Base-by-base conservation (phyloP, 2,797 vertebrate species). In the Cygnus olor region DNA sequence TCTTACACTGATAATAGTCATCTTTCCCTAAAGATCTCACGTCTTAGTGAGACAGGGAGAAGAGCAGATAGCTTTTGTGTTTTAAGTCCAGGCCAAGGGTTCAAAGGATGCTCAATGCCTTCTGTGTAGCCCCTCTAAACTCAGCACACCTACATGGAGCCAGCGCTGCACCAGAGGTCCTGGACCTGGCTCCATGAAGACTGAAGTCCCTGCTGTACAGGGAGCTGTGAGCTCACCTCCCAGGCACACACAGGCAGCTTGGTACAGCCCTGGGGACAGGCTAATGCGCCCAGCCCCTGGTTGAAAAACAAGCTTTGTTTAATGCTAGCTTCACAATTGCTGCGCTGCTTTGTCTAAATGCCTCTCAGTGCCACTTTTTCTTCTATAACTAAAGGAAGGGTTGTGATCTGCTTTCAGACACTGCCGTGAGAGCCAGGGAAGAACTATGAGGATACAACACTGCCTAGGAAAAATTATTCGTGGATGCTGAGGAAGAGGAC, bases 91-190 rank as follows among this genome's bases (percentile, higher is more conserved):
- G 38, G 28, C 32, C 28, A 28, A 89, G 36, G 21, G 36, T 47
- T 78, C 57, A 80, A 71, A 36, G 32, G 36, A 88, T 17, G 22
- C 27, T n/a, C 25, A 32, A 15, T 24, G 16, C n/a, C 40, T 85
- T 76, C 63, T 73, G 63, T 81, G 42, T 42, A 85, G 38, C 28
- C 34, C 28, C 22, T 60, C 42, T 71, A 22, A 78, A 72, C 36
- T 78, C 45, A 9, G 2, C 38, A 86, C 17, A 10, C 27, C n/a
- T 84, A n/a, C 34, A 5, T 30, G 45, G 24, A 84, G 28, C 15
- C 32, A 51, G 36, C 0, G 1, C 0, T 3, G 34, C 17, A 15
- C 16, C 0, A 1, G 79, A 81, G 34, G 14, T 66, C 34, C 51
- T 1, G 0, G n/a, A 30, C 36, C 34, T 77, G 56, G 19, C 25